A percentile compares a stretch with the other conserved stretches of the same genome.
These are phyloP conservation scores for Eciton burchellii DNA, from an alignment of 1,140 invertebrate genomes.

Conservation along the genomic window DNA sequence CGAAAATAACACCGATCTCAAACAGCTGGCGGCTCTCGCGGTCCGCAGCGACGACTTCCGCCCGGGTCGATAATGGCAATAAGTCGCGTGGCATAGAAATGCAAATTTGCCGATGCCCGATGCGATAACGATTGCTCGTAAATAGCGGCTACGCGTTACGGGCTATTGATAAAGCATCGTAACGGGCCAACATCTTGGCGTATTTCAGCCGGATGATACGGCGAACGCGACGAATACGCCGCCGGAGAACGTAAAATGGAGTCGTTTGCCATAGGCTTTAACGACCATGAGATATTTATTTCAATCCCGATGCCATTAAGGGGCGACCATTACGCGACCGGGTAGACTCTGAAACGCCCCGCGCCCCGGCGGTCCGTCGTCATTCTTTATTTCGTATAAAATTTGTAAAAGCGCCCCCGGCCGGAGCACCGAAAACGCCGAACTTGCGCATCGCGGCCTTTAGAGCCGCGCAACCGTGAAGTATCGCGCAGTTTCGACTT, in stretches of 20 bases:
- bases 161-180: slow-evolving; percentile 47
- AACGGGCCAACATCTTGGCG: slow-evolving; percentile 43
- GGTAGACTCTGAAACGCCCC: slow-evolving; percentile 40
- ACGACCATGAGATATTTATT: slow-evolving; percentile 69
- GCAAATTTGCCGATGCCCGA: slow-evolving; percentile 39
- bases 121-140: slow-evolving; percentile 45
- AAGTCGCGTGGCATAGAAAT: slow-evolving; percentile 30
- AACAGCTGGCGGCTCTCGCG: neutral
- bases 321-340: slow-evolving; percentile 65
- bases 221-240: neutral
- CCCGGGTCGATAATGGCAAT: slow-evolving; percentile 15
- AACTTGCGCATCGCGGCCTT: slow-evolving; percentile 9
- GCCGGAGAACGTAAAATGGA: slow-evolving; percentile 43
- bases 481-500: slow-evolving; percentile 50
- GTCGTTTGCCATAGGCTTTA: slow-evolving; percentile 62
- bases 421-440: slow-evolving; percentile 27
- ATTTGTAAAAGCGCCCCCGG: slow-evolving; percentile 3
- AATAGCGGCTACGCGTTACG: slow-evolving; percentile 15
- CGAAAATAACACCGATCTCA: neutral
- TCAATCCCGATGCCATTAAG: slow-evolving; percentile 64
- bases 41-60: neutral
- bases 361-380: neutral
- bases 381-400: slow-evolving; percentile 47
- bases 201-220: slow-evolving; percentile 46
- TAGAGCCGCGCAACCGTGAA: slow-evolving; percentile 39